Conservation (phyloP, 1,140 invertebrate species). For the Ceratoteleas bidentatus region DNA sequence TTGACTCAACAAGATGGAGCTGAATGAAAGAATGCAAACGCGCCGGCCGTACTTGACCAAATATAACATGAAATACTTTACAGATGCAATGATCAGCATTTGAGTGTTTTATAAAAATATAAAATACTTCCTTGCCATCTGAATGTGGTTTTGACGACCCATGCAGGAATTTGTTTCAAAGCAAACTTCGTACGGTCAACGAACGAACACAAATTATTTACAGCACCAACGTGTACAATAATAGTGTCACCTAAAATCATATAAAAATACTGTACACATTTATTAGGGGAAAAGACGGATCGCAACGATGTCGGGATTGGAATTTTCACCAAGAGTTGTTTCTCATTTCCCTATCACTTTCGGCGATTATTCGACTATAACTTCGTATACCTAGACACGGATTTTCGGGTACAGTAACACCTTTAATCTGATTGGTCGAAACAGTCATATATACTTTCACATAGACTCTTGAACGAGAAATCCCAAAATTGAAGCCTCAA, state of each 20-base stretch:
- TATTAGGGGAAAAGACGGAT: too few relatives aligned
- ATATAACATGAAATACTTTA: too few relatives aligned
- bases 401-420: too few relatives aligned
- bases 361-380: too few relatives aligned
- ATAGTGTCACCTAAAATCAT: constrained; percentile 9
- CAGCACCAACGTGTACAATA: background rate
- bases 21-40: too few relatives aligned
- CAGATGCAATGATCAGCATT: background rate
- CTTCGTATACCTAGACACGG: too few relatives aligned
- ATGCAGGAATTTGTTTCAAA: background rate
- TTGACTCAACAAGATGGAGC: background rate
- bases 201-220: background rate
- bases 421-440: constrained; percentile 4
- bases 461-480: background rate
- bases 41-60: too few relatives aligned
- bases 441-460: constrained; percentile 26
- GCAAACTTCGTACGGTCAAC: background rate
- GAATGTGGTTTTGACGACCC: background rate
- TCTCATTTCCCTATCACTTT: too few relatives aligned
- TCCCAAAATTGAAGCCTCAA: constrained; percentile 18
- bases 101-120: constrained; percentile 17
- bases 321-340: too few relatives aligned
- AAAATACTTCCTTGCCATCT: constrained; percentile 6
- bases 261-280: constrained; percentile 23
- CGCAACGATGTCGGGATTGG: too few relatives aligned